A percentile compares a stretch with the other conserved stretches of the same genome.
phyloP scores from a whole-genome alignment of 1,140 invertebrate genomes.

The Apis cerana region DNA sequence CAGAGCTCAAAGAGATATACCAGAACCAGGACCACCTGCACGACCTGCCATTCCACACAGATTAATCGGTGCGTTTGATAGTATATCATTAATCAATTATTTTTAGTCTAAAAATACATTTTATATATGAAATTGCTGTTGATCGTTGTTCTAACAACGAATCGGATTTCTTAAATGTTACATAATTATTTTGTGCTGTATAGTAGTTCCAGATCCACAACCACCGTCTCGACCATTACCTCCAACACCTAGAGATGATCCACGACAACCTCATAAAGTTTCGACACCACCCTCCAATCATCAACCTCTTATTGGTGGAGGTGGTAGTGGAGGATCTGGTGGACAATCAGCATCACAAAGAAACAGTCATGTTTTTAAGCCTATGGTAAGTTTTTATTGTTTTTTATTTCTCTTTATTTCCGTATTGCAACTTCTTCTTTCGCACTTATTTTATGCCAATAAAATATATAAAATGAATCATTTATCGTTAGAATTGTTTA shows the following conservation, averaged over 20 bases:
- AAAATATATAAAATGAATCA: constrained; percentile 13
- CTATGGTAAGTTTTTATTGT: constrained; percentile 84
- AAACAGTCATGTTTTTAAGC: constrained; percentile 92
- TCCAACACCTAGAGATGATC: constrained; percentile 89
- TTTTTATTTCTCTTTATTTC: not conserved
- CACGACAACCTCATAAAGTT: constrained; percentile 83
- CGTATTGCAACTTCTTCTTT: not conserved
- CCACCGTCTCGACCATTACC: constrained; percentile 90
- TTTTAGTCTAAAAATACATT: not conserved
- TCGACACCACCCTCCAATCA: constrained; percentile 82
- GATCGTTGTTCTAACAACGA: not conserved
- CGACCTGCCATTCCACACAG: constrained; percentile 93
- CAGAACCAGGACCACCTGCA: constrained; percentile 91
- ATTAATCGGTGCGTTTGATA: constrained; percentile 85
- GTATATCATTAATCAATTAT: not conserved
- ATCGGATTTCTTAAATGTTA: not conserved
- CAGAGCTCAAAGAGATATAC: constrained; percentile 80
- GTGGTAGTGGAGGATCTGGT: constrained; percentile 74
- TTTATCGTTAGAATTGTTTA: not conserved
- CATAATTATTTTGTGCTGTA: constrained; percentile 60
- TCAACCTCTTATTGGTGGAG: constrained; percentile 71
- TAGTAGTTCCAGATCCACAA: constrained; percentile 84
- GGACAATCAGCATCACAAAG: constrained; percentile 84
- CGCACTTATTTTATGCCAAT: constrained; percentile 27
- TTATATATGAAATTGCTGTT: not conserved